Percentiles rank a stretch among this genome's conserved stretches.
Conservation (phyloP, 2,113 vertebrate genomes). For the Caretta caretta region DNA sequence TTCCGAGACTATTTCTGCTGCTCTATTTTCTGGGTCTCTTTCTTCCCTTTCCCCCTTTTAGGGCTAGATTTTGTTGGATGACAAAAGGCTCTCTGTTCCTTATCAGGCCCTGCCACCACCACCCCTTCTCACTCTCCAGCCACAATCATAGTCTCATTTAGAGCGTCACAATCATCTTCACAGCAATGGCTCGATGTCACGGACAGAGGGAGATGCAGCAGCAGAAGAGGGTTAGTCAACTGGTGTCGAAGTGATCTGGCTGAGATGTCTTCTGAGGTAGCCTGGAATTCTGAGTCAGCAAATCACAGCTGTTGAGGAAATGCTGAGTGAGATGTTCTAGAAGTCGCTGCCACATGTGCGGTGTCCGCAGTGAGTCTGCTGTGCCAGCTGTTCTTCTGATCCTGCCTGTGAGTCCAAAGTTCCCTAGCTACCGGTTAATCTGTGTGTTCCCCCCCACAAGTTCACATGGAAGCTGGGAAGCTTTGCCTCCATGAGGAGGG, state of each 20-base stretch:
- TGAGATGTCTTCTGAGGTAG: rapidly evolving
- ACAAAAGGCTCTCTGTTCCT: slow-evolving; percentile 26
- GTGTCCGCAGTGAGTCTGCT: neutral
- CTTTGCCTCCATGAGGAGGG: too few relatives aligned
- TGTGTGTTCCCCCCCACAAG: neutral
- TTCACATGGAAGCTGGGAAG: neutral
- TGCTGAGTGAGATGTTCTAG: neutral
- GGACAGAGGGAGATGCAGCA: neutral
- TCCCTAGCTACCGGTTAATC: neutral
- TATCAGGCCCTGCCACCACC: neutral
- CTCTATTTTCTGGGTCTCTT: neutral
- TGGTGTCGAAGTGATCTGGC: rapidly evolving
- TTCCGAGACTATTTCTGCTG: neutral
- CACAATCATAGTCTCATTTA: neutral
- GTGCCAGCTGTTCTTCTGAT: neutral
- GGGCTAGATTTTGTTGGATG: slow-evolving; percentile 14
- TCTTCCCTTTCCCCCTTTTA: slow-evolving; percentile 4
- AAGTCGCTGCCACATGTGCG: neutral
- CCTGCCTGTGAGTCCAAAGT: neutral
- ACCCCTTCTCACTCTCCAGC: neutral
- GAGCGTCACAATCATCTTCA: neutral
- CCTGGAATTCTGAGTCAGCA: neutral
- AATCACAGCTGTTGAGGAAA: neutral
- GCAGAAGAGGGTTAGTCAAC: neutral
- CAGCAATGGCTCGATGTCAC: neutral